Evolutionary conservation across 2,113 vertebrate genomes (phyloP).

Genomic region (Marmota flaviventris): DNA sequence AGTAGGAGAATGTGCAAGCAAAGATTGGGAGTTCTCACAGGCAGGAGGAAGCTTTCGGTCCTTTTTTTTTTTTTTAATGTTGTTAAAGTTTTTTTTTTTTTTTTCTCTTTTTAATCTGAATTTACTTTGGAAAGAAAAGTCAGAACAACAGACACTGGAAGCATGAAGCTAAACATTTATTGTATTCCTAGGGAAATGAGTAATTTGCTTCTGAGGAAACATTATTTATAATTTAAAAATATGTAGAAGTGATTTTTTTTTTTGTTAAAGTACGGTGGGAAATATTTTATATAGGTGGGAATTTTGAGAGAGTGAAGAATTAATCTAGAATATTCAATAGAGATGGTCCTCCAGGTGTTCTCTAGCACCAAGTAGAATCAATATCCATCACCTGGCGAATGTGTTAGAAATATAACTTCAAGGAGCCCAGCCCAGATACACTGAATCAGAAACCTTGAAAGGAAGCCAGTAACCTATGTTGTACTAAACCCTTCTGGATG

Average conservation of each 20-base stretch:
- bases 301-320: slow-evolving; percentile 4
- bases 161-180: not conserved
- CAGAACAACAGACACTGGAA: not conserved
- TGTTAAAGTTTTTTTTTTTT: not conserved
- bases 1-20: slow-evolving; percentile 15
- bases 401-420: not conserved
- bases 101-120: not conserved
- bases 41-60: slow-evolving; percentile 15
- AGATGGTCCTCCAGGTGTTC: not conserved
- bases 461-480: not conserved
- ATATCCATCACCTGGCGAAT: not conserved
- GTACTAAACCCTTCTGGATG: not conserved
- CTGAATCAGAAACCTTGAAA: not conserved
- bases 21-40: not conserved
- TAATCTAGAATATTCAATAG: not conserved
- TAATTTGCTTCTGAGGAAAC: not conserved
- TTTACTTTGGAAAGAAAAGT: not conserved
- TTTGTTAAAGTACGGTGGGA: not conserved
- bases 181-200: not conserved
- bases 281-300: slow-evolving; percentile 1
- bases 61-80: not conserved
- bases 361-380: not conserved
- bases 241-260: not conserved
- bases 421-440: not conserved
- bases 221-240: not conserved